Conservation (phyloP, 2,888 invertebrate genomes). For the Sepiola atlantica region DNA sequence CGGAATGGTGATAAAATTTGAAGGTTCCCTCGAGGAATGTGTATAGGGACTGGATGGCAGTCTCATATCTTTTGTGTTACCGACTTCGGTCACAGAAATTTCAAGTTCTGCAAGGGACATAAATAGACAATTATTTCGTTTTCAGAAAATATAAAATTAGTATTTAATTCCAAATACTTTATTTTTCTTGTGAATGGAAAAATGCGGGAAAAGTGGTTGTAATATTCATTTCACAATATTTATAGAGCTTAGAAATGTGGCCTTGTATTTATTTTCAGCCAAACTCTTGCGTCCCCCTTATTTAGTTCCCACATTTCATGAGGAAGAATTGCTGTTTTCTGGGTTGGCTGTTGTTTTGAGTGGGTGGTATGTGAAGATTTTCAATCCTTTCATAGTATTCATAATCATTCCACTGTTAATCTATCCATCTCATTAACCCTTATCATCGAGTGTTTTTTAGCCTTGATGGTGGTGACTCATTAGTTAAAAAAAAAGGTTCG, state of each 20-base stretch:
- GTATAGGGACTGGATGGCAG: slow-evolving; percentile 53
- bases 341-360: too few relatives aligned
- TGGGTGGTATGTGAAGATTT: too few relatives aligned
- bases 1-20: slow-evolving; percentile 57
- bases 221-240: background rate
- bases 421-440: too few relatives aligned
- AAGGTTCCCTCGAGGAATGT: slow-evolving; percentile 45
- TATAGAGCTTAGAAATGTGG: background rate
- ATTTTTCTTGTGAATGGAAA: background rate
- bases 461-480: too few relatives aligned
- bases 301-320: too few relatives aligned
- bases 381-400: too few relatives aligned
- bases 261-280: too few relatives aligned
- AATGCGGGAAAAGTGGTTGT: background rate
- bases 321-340: too few relatives aligned
- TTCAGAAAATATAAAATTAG: background rate
- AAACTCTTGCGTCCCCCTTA: too few relatives aligned
- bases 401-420: too few relatives aligned
- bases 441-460: too few relatives aligned
- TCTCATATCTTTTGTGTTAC: slow-evolving; percentile 51
- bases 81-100: slow-evolving; percentile 57
- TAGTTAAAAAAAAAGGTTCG: too few relatives aligned
- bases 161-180: background rate
- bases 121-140: background rate
- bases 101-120: slow-evolving; percentile 57